Conservation (phyloP, 2,797 vertebrate species). For the Pseudochirops corinnae region DNA sequence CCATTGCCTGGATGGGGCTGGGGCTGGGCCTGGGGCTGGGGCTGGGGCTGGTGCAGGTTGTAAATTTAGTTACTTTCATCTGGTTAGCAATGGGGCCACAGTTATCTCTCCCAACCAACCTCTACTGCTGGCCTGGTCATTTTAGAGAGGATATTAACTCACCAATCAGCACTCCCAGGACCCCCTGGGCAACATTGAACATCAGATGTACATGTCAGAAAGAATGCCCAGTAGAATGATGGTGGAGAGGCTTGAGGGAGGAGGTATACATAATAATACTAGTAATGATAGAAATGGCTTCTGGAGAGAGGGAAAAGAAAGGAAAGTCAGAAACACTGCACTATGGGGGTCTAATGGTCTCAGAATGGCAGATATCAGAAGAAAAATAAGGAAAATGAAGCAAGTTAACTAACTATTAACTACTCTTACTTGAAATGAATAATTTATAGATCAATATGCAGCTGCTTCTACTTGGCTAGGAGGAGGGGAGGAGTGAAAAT, state of each 20-base stretch:
- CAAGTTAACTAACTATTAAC: slow-evolving; percentile 42
- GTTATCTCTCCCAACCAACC: not conserved
- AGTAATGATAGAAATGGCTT: slow-evolving; percentile 8
- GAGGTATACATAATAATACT: not conserved
- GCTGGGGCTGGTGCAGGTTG: not conserved
- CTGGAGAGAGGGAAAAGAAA: not conserved
- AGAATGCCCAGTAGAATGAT: not conserved
- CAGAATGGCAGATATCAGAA: not conserved
- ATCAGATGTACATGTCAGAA: slow-evolving; percentile 2
- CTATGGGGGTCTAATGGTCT: not conserved
- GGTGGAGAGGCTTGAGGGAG: not conserved
- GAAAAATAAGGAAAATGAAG: slow-evolving; percentile 20
- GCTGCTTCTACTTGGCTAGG: slow-evolving; percentile 40
- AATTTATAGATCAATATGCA: slow-evolving; percentile 54
- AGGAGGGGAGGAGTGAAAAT: slow-evolving; percentile 49
- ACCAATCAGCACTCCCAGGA: not conserved
- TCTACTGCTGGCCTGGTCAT: not conserved
- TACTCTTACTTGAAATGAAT: slow-evolving; percentile 18
- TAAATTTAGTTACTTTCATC: not conserved
- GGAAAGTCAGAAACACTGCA: not conserved
- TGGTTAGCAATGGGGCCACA: not conserved
- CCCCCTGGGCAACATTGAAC: not conserved
- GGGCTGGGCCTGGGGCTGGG: not conserved
- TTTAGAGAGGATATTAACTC: slow-evolving; percentile 40
- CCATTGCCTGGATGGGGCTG: not conserved